Evolutionary conservation across 2,113 vertebrate genomes (phyloP), one percentile per base, ranked within the genome.

Genomic region (Chitala chitala): DNA sequence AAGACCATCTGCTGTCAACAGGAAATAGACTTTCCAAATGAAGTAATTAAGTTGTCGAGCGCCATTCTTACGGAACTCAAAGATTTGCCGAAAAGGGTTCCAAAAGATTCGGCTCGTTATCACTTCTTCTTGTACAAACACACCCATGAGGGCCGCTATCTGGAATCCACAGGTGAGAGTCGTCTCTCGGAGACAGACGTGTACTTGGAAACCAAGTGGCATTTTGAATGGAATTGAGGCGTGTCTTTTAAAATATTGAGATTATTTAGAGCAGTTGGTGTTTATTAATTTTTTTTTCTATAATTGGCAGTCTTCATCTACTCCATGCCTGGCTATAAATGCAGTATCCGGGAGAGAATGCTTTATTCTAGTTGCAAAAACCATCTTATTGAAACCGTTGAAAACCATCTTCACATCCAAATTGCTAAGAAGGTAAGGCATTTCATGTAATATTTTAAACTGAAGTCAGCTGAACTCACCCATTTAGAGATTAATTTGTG

Each of bases 71-170:
- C 96, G 20, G 96, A 98, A 78, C 17, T 98, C 70, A 94, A 89
- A 77, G 96, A 97, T 74, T 91, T 99, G 84, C 96, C 97, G 66
- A 89, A 88, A 85, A 91, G 95, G 85, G 91, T 99, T 88, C 94
- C 96, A 40, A 94, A 94, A 86, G 95, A 98, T 46, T 86, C 91
- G n/a, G 91, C 96, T 0, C 94, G 96, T 5, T 99, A 99, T 82
- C 96, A 99, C 86, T 95, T 99, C 85, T 98, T 98, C 89, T 91
- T 97, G 66, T 99, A 97, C 84, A 98, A 96, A 80, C 96, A 98
- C 81, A 90, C 90, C 66, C 94, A 99, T 33, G 95, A 98, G 89
- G 96, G 96, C 76, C 94, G 98, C 87, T 94, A 94, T 84, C 86
- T 98, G 78, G 94, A 99, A 86, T 96, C 95, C 69, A 93, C 94